Conservation (phyloP, 1,140 invertebrate species). For the Drosophila cardini region DNA sequence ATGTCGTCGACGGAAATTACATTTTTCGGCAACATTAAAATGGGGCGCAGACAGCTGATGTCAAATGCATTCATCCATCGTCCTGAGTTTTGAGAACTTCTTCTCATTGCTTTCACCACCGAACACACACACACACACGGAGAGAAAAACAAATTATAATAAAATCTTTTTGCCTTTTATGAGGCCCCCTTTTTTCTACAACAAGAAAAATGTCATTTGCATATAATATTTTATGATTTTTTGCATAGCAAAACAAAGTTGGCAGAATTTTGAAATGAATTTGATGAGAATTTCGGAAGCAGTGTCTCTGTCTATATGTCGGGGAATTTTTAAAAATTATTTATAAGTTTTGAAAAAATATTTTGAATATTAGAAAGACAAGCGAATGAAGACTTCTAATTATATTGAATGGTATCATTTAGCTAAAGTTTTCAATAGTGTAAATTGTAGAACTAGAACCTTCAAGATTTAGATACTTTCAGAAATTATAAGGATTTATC, state of each 20-base stretch:
- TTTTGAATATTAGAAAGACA: no score
- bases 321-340: background rate
- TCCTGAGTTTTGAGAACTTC: constrained; percentile 52
- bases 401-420: no score
- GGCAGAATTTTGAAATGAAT: background rate
- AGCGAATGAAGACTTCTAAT: no score
- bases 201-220: constrained; percentile 75
- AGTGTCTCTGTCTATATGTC: background rate
- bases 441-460: no score
- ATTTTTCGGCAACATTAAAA: constrained; percentile 81
- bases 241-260: constrained; percentile 23
- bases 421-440: no score
- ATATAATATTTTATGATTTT: constrained; percentile 69
- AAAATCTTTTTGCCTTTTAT: constrained; percentile 69
- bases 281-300: background rate
- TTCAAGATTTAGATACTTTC: no score
- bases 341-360: background rate
- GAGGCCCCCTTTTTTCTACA: constrained; percentile 30
- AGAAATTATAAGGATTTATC: no score
- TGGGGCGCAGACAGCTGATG: constrained; percentile 66
- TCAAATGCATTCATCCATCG: constrained; percentile 61
- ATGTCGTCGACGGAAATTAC: constrained; percentile 74
- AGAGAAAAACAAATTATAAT: constrained; percentile 67
- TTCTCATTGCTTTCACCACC: constrained; percentile 6
- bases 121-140: background rate